Base-by-base conservation (phyloP, 2,797 vertebrate species). In the Toxotes lorentzi region DNA sequence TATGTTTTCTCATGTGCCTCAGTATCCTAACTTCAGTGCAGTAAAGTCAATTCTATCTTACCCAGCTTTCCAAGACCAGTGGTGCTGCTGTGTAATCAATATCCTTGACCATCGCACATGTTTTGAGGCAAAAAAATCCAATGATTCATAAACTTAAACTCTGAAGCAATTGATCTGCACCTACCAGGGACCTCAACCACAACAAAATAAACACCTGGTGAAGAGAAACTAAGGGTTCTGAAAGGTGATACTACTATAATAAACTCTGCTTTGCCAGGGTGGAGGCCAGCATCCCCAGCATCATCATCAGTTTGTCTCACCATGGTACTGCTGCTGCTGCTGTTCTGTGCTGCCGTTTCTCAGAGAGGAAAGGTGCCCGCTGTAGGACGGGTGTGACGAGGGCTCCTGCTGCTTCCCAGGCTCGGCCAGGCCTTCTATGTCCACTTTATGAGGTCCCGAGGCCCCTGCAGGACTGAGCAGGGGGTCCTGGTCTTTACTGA, bases 401-500 rank as follows among this genome's bases (percentile, higher is more conserved):
- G 77, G 72, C 27, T 95, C 88, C 69, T 94, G 91, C 78, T 88
- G 93, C 84, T 94, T 93, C 27, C 66, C 86, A 2, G 86, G 63
- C 38, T 94, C 92, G 4, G 58, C 90, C 64, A 93, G 83, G 63
- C 73, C 82, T 12, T 94, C 93, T 12, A 88, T 69, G 57, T 83
- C 87, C 59, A 89, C 73, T 83, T 94, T 95, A 54, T 91, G 87
- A 48, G 88, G 70, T 68, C 85, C 84, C 7, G 70, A 60, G 35
- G 73, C 82, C 63, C 86, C 92, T 4, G 82, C 57, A 2, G 92
- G 85, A 85, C 88, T 92, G 50, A 96, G 90, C 83, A 95, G 81
- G 60, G 93, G 85, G 43, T 94, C 93, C 73, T 95, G 95, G 79
- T 96, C 95, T 89, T 95, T 95, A 68, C 93, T 95, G 88, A 96